A percentile compares a stretch with the other conserved stretches of the same genome.
Conservation (phyloP, 2,797 vertebrate species). For the Mionectes olivaceus region DNA sequence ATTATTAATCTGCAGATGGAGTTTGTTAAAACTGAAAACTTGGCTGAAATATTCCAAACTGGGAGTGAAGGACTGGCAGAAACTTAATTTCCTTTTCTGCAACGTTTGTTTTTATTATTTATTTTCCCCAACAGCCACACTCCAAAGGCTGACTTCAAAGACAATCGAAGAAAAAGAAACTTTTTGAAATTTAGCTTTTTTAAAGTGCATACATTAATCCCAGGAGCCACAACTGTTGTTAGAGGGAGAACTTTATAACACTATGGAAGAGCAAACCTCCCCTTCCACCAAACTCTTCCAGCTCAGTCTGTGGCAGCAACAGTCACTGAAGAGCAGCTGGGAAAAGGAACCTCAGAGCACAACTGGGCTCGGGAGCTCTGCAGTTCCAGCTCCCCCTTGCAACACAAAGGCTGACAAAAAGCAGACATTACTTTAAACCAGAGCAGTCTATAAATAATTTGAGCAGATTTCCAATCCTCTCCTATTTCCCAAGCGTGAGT, state of each 20-base stretch:
- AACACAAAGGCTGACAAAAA: constrained; percentile 4
- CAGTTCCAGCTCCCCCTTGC: not conserved
- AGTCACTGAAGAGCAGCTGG: not conserved
- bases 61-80: not conserved
- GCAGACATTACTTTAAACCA: not conserved
- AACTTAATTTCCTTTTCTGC: constrained; percentile 43
- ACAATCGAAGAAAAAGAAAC: not conserved
- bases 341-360: not conserved
- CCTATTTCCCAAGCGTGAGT: not conserved
- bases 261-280: not conserved
- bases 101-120: constrained; percentile 9
- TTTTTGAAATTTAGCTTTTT: constrained; percentile 2
- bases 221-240: not conserved
- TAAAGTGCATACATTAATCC: not conserved
- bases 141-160: constrained; percentile 29
- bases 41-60: constrained; percentile 11
- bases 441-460: constrained; percentile 6
- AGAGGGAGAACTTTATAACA: not conserved
- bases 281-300: not conserved
- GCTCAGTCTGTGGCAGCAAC: not conserved
- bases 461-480: not conserved
- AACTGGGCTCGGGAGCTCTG: not conserved
- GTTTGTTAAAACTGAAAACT: constrained; percentile 22
- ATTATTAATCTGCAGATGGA: constrained; percentile 50
- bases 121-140: not conserved